Evolutionary conservation across 1,140 invertebrate species (phyloP), one percentile per base, ranked within the genome.

Genomic region (Zaprionus lachaisei): DNA sequence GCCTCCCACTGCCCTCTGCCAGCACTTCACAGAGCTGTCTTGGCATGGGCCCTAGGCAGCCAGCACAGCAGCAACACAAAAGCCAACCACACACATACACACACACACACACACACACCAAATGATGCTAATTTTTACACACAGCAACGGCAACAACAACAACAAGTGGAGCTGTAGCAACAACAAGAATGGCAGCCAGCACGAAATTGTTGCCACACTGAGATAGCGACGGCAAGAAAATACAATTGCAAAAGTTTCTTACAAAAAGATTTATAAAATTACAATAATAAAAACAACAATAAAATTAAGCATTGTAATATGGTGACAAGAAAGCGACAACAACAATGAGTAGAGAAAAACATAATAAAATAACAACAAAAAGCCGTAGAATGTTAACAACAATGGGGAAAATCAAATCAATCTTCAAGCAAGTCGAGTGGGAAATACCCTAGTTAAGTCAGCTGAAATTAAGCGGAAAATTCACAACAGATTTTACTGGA

Each of bases 301-400:
- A 90, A 90, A 90, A 90, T 90, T 90, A 90, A 90, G 79, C 85
- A 90, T 80, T 90, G 81, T 82, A 90, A 90, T 85, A 90, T 85
- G 78, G 79, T 79, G 72, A 77, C 72, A 86, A 82, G 66, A 70
- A 69, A 71, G 62, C 68, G 41, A 47, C 41, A 47, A 41, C 41
- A 44, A 51, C 9, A 60, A n/a, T 14, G 55, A 14, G 9, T 22
- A 41, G n/a, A 14, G 38, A 38, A 37, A 17, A 56, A 65, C 22
- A 64, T 22, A n/a, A 63, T 5, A 57, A 4, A 31, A 67, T 14
- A 24, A 7, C 22, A 22, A 51, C 7, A 51, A 24, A 20, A 51
- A 51, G 5, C 14, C 15, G 44, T 26, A 68, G 57, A 58, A 62
- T 22, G 64, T n/a, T 51, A 41, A 41, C 51, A 57, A 72, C 57